Conservation (phyloP, 2,888 invertebrate genomes). For the Amorpha juglandis region DNA sequence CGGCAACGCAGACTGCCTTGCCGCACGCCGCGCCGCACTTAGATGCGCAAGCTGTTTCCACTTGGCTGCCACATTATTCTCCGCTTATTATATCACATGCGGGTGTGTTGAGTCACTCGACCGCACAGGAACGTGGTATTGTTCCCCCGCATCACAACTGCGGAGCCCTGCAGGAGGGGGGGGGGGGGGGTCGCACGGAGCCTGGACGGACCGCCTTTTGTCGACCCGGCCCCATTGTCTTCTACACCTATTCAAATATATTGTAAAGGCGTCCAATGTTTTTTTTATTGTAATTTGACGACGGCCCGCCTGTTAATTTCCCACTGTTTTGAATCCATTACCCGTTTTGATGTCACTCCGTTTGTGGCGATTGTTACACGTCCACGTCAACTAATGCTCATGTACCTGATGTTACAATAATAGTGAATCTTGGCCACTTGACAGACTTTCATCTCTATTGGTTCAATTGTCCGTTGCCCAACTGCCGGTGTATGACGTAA, state of each 20-base stretch:
- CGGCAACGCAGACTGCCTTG: neutral
- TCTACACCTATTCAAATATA: conserved; percentile 65
- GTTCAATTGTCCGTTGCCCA: conserved; percentile 77
- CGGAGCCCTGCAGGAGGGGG: too few relatives aligned
- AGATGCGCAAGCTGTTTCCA: conserved; percentile 31
- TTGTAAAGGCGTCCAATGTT: conserved; percentile 58
- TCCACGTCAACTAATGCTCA: conserved; percentile 36
- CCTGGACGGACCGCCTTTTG: conserved; percentile 69
- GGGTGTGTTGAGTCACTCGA: conserved; percentile 70
- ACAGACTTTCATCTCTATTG: conserved; percentile 74
- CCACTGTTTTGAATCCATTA: conserved; percentile 42
- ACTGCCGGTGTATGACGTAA: conserved; percentile 68
- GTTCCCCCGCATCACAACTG: conserved; percentile 65
- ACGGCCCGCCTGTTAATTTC: conserved; percentile 49
- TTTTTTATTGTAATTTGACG: conserved; percentile 54
- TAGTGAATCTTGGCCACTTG: conserved; percentile 67
- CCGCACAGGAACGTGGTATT: conserved; percentile 72
- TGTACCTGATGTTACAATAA: conserved; percentile 67
- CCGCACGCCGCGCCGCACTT: neutral
- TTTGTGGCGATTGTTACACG: conserved; percentile 52
- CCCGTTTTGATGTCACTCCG: conserved; percentile 41
- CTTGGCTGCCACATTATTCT: conserved; percentile 42
- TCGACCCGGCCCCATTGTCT: conserved; percentile 72
- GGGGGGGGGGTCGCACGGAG: too few relatives aligned
- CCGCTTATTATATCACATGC: conserved; percentile 53